These are phyloP conservation scores for Cromileptes altivelis DNA, from an alignment of 2,113 vertebrate species.

Conservation along the genomic window DNA sequence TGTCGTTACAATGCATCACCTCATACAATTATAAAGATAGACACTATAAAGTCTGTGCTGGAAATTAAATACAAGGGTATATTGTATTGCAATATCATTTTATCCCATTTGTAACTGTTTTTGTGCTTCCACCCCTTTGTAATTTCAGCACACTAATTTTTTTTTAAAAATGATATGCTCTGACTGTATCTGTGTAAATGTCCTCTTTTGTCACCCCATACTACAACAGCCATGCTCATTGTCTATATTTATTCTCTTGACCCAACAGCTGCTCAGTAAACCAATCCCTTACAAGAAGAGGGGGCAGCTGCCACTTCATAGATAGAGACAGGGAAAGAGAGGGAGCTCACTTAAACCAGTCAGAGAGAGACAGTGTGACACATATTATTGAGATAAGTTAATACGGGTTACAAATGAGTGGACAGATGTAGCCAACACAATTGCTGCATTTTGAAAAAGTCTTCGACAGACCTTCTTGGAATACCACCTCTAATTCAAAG, in stretches of 20 bases:
- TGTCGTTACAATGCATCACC: too few species aligned
- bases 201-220: constrained; percentile 28
- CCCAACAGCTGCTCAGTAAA: constrained; percentile 73
- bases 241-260: constrained; percentile 83
- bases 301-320: constrained; percentile 52
- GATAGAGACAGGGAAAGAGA: constrained; percentile 26
- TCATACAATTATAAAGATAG: too few species aligned
- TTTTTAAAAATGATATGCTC: not conserved
- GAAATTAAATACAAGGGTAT: too few species aligned
- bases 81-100: too few species aligned
- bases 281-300: constrained; percentile 44
- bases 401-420: not conserved
- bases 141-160: too few species aligned
- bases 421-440: not conserved
- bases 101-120: too few species aligned
- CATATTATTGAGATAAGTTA: constrained; percentile 5
- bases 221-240: constrained; percentile 59
- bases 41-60: too few species aligned
- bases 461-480: not conserved
- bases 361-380: not conserved
- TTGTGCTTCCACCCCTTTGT: too few species aligned
- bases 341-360: constrained; percentile 10
- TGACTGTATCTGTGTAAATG: constrained; percentile 1
- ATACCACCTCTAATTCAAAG: not conserved
- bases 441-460: not conserved